These are phyloP conservation scores for Nebria brevicollis DNA, from an alignment of 2,888 invertebrate species.

Conservation along the genomic window DNA sequence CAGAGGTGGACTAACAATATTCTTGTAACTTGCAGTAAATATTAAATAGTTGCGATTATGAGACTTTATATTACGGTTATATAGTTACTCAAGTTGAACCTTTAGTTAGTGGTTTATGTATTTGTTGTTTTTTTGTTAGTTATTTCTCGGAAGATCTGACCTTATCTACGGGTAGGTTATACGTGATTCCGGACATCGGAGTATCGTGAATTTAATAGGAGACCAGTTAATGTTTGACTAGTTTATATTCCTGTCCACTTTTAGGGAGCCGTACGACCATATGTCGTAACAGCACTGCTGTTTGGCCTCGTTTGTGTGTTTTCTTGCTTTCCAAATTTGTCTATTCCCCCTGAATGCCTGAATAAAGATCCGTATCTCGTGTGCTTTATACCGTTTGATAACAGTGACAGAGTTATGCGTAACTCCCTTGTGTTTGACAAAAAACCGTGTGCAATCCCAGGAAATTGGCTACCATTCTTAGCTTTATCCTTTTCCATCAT, in stretches of 20 bases:
- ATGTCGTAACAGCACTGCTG: not conserved
- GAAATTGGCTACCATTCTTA: not conserved
- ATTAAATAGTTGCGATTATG: too few relatives aligned
- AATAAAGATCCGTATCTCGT: not conserved
- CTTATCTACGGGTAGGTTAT: not conserved
- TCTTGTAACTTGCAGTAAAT: not conserved
- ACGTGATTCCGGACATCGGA: slow-evolving; percentile 9
- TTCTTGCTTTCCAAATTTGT: not conserved
- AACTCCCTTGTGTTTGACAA: not conserved
- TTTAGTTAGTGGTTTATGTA: not conserved
- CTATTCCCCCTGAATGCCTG: not conserved
- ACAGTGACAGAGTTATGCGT: not conserved
- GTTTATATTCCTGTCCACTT: slow-evolving; percentile 7
- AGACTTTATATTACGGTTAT: too few relatives aligned
- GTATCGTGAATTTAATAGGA: slow-evolving; percentile 16
- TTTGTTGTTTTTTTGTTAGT: not conserved
- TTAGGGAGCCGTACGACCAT: not conserved
- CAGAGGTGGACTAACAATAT: not conserved
- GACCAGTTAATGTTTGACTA: slow-evolving; percentile 10
- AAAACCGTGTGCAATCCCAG: not conserved
- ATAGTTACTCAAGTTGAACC: not conserved
- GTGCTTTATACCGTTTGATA: not conserved
- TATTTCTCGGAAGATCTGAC: not conserved
- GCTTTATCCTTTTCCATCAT: not conserved
- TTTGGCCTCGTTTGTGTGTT: not conserved